Evolutionary conservation across 2,888 invertebrate species (phyloP).

Genomic region (Eledona agricola): DNA sequence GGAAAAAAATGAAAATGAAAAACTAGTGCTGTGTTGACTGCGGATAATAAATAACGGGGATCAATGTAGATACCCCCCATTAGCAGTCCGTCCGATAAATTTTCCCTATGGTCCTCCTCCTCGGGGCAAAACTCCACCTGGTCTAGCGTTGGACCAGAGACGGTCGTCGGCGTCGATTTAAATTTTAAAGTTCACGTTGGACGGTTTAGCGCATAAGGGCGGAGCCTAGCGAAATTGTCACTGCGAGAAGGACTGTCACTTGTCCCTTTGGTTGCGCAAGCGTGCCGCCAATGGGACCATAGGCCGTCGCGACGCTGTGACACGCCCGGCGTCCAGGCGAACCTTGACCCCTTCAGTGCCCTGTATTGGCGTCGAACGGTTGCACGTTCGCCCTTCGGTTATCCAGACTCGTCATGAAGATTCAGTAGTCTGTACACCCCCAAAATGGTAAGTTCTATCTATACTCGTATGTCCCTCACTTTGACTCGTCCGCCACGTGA

Average conservation of each 20-base stretch:
- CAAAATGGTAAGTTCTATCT: conserved; percentile 38
- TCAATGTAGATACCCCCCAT: too few species aligned
- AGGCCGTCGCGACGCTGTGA: conserved; percentile 62
- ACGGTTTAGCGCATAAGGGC: conserved; percentile 50
- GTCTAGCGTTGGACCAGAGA: too few species aligned
- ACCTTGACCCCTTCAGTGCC: conserved; percentile 62
- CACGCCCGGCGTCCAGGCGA: conserved; percentile 62
- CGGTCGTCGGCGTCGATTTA: conserved; percentile 10
- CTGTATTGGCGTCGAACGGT: conserved; percentile 54
- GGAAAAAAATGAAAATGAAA: too few species aligned
- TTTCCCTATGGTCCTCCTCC: too few species aligned
- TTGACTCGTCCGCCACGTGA: conserved; percentile 9
- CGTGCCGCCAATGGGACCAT: conserved; percentile 59
- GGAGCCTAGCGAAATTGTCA: conserved; percentile 60
- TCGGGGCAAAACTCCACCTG: too few species aligned
- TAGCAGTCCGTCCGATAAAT: conserved; percentile 14
- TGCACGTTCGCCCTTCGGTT: conserved; percentile 39
- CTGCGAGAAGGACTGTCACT: conserved; percentile 61
- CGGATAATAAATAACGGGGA: too few species aligned
- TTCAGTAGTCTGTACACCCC: too few species aligned
- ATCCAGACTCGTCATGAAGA: conserved; percentile 22
- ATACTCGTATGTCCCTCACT: conserved; percentile 5
- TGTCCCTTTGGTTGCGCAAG: conserved; percentile 60
- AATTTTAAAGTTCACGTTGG: conserved; percentile 34
- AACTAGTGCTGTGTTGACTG: too few species aligned